A percentile compares a stretch with the other conserved stretches of the same genome.
phyloP scores from a whole-genome alignment of 2,797 vertebrate species.

The Nyctibius grandis region DNA sequence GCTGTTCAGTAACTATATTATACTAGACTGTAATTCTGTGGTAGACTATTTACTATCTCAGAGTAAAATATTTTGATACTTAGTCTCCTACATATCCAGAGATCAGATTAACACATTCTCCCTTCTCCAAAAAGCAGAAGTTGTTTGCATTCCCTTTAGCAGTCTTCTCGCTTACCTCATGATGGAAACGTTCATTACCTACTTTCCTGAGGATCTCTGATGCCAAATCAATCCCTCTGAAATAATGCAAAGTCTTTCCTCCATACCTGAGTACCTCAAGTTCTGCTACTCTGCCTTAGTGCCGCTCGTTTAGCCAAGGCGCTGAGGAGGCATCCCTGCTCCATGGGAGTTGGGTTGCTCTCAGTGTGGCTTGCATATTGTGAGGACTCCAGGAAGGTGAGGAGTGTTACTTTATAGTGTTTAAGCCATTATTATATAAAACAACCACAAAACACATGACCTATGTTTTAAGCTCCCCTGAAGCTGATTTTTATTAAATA shows the following conservation, averaged over 20 bases:
- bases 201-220: not conserved
- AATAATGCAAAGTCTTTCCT: not conserved
- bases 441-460: not conserved
- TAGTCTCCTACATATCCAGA: not conserved
- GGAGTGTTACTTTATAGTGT: not conserved
- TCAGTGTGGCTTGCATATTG: rapidly evolving
- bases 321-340: not conserved
- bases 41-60: not conserved
- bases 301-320: not conserved
- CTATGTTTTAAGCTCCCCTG: not conserved
- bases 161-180: not conserved
- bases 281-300: not conserved
- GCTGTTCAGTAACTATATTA: not conserved
- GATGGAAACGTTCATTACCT: not conserved
- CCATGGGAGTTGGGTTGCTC: not conserved
- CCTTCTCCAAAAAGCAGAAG: not conserved
- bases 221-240: not conserved
- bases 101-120: rapidly evolving
- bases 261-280: not conserved
- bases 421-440: not conserved
- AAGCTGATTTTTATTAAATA: not conserved
- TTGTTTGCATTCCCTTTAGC: not conserved
- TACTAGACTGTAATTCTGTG: not conserved
- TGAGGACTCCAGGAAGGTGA: not conserved
- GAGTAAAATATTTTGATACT: not conserved